Percentiles rank a stretch among this genome's conserved stretches.
These are phyloP conservation scores for Graptemys geographica DNA, from an alignment of 2,797 vertebrate genomes.

Conservation along the genomic window DNA sequence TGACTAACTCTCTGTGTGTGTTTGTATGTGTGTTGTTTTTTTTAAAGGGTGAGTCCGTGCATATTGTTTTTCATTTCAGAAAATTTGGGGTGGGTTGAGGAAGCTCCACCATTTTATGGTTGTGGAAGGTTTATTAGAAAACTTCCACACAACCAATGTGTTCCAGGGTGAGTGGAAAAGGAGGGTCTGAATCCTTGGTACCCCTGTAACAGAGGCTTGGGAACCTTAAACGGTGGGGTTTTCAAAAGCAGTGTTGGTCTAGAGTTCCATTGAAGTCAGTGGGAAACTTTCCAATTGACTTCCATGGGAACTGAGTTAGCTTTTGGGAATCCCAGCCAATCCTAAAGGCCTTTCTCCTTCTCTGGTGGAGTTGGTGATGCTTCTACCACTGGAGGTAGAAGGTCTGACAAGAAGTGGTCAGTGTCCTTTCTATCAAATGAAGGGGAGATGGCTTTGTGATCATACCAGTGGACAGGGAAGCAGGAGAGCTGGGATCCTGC, in stretches of 20 bases:
- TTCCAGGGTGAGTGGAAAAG: neutral
- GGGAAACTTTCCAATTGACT: neutral
- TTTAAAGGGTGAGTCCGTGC: neutral
- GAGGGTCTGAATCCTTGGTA: neutral
- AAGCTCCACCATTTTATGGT: slow-evolving; percentile 11
- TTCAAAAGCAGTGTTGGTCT: neutral
- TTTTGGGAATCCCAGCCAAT: neutral
- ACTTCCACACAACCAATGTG: neutral
- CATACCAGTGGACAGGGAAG: neutral
- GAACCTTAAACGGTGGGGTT: neutral
- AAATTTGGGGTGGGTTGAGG: slow-evolving; percentile 18
- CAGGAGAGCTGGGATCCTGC: neutral
- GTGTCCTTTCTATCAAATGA: neutral
- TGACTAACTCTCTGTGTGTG: neutral
- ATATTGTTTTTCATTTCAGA: slow-evolving; percentile 14
- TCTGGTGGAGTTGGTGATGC: neutral
- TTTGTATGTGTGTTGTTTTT: neutral
- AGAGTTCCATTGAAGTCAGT: neutral
- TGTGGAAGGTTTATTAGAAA: neutral
- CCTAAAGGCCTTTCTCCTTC: neutral
- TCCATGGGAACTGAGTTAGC: neutral
- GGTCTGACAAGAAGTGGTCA: neutral
- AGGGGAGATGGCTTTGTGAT: neutral
- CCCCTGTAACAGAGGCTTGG: neutral
- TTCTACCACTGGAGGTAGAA: neutral